Evolutionary conservation across 2,888 invertebrate genomes (phyloP).

Genomic region (Oscheius onirici): DNA sequence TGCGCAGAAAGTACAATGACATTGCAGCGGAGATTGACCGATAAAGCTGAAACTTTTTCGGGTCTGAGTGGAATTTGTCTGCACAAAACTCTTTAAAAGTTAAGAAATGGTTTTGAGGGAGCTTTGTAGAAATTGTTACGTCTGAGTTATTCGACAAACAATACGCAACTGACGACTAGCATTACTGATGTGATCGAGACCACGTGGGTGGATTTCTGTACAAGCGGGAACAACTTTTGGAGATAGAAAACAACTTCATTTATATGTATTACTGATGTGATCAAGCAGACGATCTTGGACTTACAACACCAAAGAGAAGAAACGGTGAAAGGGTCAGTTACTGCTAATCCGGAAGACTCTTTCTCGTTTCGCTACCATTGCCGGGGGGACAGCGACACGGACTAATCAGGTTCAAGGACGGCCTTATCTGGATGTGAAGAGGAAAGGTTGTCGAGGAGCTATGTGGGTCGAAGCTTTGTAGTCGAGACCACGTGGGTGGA

Average conservation of each 20-base stretch:
- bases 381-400: conserved; percentile 14
- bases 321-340: background rate
- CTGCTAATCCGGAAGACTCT: conserved; percentile 6
- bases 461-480: background rate
- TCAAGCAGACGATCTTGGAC: too few species aligned
- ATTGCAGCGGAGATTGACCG: conserved; percentile 13
- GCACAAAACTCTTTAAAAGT: too few species aligned
- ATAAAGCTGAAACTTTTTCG: conserved; percentile 12
- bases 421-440: conserved; percentile 27
- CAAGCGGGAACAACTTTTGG: too few species aligned
- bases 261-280: too few species aligned
- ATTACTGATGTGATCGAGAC: too few species aligned
- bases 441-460: conserved; percentile 1
- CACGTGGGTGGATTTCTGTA: too few species aligned
- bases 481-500: background rate
- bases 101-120: too few species aligned
- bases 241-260: too few species aligned
- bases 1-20: conserved; percentile 14
- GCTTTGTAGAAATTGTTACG: too few species aligned
- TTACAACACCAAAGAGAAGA: background rate
- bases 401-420: conserved; percentile 31
- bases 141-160: too few species aligned
- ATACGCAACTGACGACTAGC: too few species aligned
- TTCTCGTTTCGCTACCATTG: conserved; percentile 7
- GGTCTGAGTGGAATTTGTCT: background rate